Conservation (phyloP, 1,140 invertebrate genomes). For the Metaphire vulgaris region DNA sequence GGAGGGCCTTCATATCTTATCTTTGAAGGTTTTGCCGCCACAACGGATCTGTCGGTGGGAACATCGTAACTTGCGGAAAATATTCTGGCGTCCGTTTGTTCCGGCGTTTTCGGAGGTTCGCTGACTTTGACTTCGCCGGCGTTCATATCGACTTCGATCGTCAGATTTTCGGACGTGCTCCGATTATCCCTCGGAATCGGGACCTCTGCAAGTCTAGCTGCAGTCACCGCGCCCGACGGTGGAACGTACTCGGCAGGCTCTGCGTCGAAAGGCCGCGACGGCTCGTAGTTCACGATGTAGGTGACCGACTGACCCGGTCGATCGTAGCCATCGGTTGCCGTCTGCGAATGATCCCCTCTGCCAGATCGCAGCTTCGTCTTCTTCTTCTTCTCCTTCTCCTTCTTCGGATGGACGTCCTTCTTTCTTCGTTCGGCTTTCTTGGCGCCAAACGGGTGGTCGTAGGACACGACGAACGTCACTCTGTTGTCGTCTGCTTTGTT, state of each 20-base stretch:
- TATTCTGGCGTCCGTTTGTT: neutral
- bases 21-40: too few species aligned
- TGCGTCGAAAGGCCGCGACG: neutral
- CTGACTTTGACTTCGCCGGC: neutral
- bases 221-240: neutral
- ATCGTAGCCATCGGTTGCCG: neutral
- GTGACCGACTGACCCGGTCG: too few species aligned
- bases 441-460: neutral
- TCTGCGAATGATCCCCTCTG: neutral
- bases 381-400: neutral
- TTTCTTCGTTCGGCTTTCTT: neutral
- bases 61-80: neutral
- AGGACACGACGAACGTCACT: neutral
- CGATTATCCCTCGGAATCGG: neutral
- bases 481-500: neutral
- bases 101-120: neutral
- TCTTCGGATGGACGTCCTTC: constrained; percentile 1
- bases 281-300: neutral
- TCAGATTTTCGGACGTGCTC: neutral
- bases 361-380: neutral
- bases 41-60: neutral
- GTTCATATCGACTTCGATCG: neutral
- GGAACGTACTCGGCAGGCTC: neutral
- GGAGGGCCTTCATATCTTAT: too few species aligned
- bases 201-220: neutral